Base-by-base conservation (phyloP, 2,888 invertebrate species). In the Seira sanloemensis region DNA sequence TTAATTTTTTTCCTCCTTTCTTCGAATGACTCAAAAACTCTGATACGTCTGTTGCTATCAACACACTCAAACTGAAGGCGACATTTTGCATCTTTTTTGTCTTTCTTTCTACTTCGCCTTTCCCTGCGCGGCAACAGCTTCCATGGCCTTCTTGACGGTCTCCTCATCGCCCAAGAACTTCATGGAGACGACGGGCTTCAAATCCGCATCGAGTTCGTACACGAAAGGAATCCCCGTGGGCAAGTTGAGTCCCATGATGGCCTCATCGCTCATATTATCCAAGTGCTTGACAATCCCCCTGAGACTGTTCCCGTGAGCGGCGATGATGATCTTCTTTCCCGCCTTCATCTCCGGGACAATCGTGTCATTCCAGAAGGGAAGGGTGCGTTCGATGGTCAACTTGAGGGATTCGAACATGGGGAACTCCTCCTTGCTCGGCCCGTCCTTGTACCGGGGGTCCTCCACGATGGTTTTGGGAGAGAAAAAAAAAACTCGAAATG, bases 241-340 rank as follows among this genome's bases (percentile, higher is more conserved):
- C 77, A 96, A 92, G 91, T 96, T 96, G 78, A 96, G 91, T 84
- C 93, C 93, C 94, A 95, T 95, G 72, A 96, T 95, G 80, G 94
- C 93, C 54, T 94, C 94, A 90, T 95, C 94, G 65, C 93, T 93
- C 90, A 96, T 92, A 84, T 93, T 95, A 91, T 97, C 96, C 90
- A 97, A 93, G 92, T 96, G 95, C 91, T 97, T 97, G 0, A 97
- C 95, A 88, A 97, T 95, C 83, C 96, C 96, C 90, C 97, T 92
- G 54, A 96, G 93, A 90, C 96, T 96, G 91, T 97, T 97, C 68
- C 97, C 97, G 90, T 97, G 97, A 24, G 96, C 96, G 27, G 95
- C 96, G 90, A 97, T 95, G 72, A 97, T 93, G 75, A 97, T 94
- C 26, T 92, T 94, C 90, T 95, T 95, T 73, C 96, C 96, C 89